Conservation (phyloP, 37 sponge, comb jelly and placozoan species). For the Spongilla lacustris region DNA sequence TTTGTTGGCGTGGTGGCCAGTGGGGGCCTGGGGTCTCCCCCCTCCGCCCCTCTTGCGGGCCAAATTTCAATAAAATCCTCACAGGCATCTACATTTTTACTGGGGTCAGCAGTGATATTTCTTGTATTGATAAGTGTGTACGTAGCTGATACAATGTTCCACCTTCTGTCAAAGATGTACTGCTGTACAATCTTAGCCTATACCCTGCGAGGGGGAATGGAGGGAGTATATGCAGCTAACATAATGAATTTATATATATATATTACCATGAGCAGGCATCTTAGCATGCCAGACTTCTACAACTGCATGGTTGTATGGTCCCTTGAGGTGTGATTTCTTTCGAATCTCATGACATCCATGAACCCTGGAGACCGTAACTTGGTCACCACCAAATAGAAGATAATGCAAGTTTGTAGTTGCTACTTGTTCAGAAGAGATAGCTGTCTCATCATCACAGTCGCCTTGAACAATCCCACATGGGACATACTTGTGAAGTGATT, state of each 20-base stretch:
- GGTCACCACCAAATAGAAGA: conserved; percentile 5
- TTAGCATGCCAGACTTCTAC: no score
- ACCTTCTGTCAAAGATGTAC: not conserved
- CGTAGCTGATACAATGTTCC: conserved; percentile 19
- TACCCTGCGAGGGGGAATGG: not conserved
- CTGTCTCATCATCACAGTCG: not conserved
- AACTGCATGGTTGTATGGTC: not conserved
- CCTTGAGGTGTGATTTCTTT: not conserved
- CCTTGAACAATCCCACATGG: not conserved
- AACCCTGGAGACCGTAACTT: not conserved
- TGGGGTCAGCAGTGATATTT: conserved; percentile 7
- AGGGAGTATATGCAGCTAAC: no score
- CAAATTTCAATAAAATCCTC: conserved; percentile 7
- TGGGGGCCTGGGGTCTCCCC: no score
- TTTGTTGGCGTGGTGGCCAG: no score
- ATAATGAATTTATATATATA: no score
- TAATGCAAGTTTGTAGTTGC: not conserved
- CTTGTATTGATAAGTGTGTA: not conserved
- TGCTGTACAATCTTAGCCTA: not conserved
- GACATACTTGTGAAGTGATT: conserved; percentile 4
- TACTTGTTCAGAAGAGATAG: not conserved
- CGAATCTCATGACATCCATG: not conserved
- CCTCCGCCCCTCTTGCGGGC: no score
- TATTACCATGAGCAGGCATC: not conserved
- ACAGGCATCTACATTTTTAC: not conserved